Conservation (phyloP, 1,140 invertebrate genomes). For the Drosophila teissieri region DNA sequence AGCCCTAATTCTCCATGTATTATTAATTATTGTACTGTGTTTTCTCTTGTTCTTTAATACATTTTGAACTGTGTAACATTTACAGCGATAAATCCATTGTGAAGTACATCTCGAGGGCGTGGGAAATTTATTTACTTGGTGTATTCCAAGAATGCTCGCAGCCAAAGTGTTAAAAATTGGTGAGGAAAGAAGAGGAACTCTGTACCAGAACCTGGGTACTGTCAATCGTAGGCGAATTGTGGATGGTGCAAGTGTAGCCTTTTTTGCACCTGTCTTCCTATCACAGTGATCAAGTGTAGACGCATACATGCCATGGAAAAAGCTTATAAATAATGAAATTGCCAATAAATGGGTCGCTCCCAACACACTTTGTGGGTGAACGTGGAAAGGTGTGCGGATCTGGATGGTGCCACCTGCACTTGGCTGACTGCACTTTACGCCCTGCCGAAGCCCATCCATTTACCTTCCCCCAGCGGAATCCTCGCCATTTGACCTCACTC, state of each 20-base stretch:
- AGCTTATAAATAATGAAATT: slow-evolving; percentile 73
- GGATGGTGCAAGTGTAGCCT: slow-evolving; percentile 11
- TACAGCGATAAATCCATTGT: background rate
- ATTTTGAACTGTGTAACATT: background rate
- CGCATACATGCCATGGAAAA: slow-evolving; percentile 47
- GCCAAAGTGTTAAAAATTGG: slow-evolving; percentile 41
- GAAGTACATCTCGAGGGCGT: slow-evolving; percentile 18
- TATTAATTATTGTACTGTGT: too few relatives aligned
- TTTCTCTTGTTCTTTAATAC: too few relatives aligned
- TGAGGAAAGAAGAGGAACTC: slow-evolving; percentile 12
- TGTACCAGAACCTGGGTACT: slow-evolving; percentile 15
- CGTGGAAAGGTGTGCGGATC: background rate
- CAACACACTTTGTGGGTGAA: background rate
- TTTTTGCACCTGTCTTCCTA: slow-evolving; percentile 15
- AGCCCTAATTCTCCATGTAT: too few relatives aligned
- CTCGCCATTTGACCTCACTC: slow-evolving; percentile 5
- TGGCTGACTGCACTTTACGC: slow-evolving; percentile 67
- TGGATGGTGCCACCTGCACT: slow-evolving; percentile 13
- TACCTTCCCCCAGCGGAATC: slow-evolving; percentile 9
- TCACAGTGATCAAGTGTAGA: slow-evolving; percentile 25
- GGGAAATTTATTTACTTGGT: slow-evolving; percentile 13
- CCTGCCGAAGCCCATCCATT: slow-evolving; percentile 52
- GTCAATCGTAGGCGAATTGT: slow-evolving; percentile 14
- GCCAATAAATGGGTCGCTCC: slow-evolving; percentile 63
- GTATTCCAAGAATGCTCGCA: slow-evolving; percentile 13